Base-by-base conservation (phyloP, 30 jellyfish, hydroid and myxozoan genomes). In the Chironex yamaguchii region DNA sequence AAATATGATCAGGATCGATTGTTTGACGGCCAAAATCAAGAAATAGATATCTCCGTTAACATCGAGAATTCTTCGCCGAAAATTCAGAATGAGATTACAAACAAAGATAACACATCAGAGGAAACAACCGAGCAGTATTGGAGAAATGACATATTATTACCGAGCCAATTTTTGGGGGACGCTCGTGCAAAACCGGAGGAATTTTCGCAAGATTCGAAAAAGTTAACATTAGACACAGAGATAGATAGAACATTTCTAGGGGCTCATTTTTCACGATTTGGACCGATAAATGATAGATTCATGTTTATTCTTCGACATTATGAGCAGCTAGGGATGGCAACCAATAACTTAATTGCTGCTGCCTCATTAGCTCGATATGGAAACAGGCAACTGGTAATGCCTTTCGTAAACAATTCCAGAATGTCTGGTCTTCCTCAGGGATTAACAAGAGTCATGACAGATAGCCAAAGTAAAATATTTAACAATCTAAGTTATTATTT, bases 321-420 rank as follows among this genome's bases (percentile, higher is more conserved):
- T 86, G 99, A 94, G 65, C 99, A 94, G 34, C 90, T 94, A 32
- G 94, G 93, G 21, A 67, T 81, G 83, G 97, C 97, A 2, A 89
- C 99, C 34, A 88, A 82, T 23, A 94, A 94, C 66, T 63, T 94
- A 27, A 49, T 94, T 0, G 88, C 97, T 52, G 66, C 89, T 49
- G 93, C 99, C 0, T 94, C 99, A 34, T 42, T 94, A 49, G 99
- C 95, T n/a, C 75, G 86, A 69, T 89, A 76, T 64, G 65, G 21
- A 62, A 69, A 80, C 20, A 84, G 99, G 34, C 88, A 62, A 29
- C 65, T 88, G 0, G 96, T 94, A 12, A 83, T 76, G 95, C 99
- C 99, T 49, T 94, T 82, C 74, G 96, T 94, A 20, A 89, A 88
- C 71, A 94, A 89, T 33, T 94, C 99, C 3, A 64, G 99, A 62